Percentiles rank a stretch among this genome's conserved stretches.
phyloP scores from a whole-genome alignment of 37 sponge, comb jelly and placozoan genomes.

The Haliclona indistincta region DNA sequence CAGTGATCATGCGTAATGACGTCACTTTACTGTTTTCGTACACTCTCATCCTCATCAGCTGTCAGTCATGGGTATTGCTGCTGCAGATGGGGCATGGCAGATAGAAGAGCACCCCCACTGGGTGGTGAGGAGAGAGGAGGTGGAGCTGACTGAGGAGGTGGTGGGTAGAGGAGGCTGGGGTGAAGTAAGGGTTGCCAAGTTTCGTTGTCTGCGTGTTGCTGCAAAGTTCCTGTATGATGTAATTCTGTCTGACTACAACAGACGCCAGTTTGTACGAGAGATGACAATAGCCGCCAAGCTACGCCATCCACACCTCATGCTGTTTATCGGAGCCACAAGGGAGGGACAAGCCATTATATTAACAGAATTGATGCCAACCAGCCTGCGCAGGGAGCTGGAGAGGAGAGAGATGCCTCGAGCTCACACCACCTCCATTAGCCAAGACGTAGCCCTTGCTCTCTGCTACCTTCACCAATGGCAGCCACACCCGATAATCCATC shows the following conservation, averaged over 20 bases:
- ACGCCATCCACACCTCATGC: not conserved
- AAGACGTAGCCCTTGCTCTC: not conserved
- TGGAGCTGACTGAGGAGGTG: not conserved
- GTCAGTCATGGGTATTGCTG: no score
- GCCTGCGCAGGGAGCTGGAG: not conserved
- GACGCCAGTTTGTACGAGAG: no score
- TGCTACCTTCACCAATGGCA: not conserved
- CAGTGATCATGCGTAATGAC: no score
- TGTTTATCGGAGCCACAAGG: not conserved
- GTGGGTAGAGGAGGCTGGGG: not conserved
- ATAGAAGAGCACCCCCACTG: no score
- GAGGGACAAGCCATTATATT: not conserved
- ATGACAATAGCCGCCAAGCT: not conserved
- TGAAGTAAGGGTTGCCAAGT: not conserved
- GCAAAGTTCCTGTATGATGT: not conserved
- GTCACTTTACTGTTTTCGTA: no score
- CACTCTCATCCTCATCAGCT: no score
- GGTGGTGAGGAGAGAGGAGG: not conserved
- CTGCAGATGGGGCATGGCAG: no score
- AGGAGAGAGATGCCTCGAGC: not conserved
- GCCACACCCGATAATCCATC: slow-evolving; percentile 1
- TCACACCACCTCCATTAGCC: not conserved
- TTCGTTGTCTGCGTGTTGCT: not conserved
- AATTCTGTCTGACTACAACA: not conserved
- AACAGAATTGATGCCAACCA: not conserved